Evolutionary conservation across 2,113 vertebrate species (phyloP), one percentile per base, ranked within the genome.

Genomic region (Lucifuga dentata): DNA sequence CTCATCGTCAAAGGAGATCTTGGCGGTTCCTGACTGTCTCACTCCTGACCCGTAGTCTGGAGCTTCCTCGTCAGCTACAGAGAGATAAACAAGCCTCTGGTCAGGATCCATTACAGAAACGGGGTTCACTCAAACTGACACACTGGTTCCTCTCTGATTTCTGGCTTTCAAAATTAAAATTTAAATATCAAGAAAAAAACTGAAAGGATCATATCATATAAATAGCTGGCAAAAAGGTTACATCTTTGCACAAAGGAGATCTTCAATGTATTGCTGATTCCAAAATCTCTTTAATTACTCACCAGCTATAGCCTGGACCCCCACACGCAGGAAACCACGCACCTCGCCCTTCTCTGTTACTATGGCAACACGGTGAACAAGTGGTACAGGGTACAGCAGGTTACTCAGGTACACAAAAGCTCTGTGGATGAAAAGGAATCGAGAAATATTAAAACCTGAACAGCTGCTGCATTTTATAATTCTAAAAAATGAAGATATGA

Each of bases 321-420:
- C 98, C 23, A 99, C 97, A 0, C 97, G 95, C 81, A 99, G 93
- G 80, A 98, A 98, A 20, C 98, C 98, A 16, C 95, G 93, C 10
- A 99, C 97, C 3, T 98, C 97, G 0, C 98, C 98, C 49, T 99
- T 99, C 93, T 99, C 98, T 1, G 97, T 99, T 76, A 99, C 97
- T 50, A 99, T 89, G 60, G 98, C 98, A 66, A 96, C 96, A 50
- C 94, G 93, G 86, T 99, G 98, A 74, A 99, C 97, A 78, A 99
- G 93, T 7, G 98, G 96, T 49, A 99, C 97, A 0, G 96, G 96
- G 82, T 98, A 99, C 41, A 99, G 93, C 71, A 99, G 93, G 70
- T 98, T 99, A 91, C 98, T 99, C 90, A 99, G 92, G 92, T 99
- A 99, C 17, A 99, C 97, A 48, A 98, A 99, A 0, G 98, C 97